phyloP scores from a whole-genome alignment of 2,113 vertebrate species.

The Oryzias celebensis region DNA sequence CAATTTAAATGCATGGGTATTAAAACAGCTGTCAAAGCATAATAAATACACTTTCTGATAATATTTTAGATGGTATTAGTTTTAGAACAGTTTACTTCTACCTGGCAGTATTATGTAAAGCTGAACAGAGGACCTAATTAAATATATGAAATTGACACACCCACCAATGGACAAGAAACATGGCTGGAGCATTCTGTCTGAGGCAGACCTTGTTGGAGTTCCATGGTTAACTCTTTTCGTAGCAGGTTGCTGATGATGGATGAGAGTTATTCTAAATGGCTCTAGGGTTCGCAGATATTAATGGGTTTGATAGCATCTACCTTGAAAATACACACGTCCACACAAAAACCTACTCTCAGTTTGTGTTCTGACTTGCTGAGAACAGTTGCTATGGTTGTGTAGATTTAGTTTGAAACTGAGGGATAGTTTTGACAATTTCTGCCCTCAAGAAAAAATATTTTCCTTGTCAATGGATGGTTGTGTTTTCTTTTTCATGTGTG shows the following conservation, averaged over 20 bases:
- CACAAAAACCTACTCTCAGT: no score
- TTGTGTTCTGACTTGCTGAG: no score
- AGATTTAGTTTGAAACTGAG: no score
- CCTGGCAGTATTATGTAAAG: constrained; percentile 11
- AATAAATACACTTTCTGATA: no score
- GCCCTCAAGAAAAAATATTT: no score
- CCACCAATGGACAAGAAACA: constrained; percentile 19
- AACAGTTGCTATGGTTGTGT: no score
- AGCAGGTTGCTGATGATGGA: constrained; percentile 9
- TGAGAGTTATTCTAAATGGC: constrained; percentile 25
- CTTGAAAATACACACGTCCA: neutral
- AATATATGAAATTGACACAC: constrained; percentile 14
- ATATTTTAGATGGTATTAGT: neutral
- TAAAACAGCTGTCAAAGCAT: no score
- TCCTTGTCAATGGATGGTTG: no score
- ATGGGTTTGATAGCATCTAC: constrained; percentile 3
- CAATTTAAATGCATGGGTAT: no score
- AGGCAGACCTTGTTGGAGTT: constrained; percentile 45
- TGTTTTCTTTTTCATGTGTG: no score
- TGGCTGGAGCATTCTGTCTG: constrained; percentile 34
- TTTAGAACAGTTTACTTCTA: constrained; percentile 18
- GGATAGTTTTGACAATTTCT: no score
- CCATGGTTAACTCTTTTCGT: constrained; percentile 28
- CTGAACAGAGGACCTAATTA: constrained; percentile 18
- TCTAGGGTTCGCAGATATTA: constrained; percentile 22